Percentiles rank a stretch among this genome's conserved stretches.
Conservation (phyloP, 1,140 invertebrate species). For the Ceratina calcarata region DNA sequence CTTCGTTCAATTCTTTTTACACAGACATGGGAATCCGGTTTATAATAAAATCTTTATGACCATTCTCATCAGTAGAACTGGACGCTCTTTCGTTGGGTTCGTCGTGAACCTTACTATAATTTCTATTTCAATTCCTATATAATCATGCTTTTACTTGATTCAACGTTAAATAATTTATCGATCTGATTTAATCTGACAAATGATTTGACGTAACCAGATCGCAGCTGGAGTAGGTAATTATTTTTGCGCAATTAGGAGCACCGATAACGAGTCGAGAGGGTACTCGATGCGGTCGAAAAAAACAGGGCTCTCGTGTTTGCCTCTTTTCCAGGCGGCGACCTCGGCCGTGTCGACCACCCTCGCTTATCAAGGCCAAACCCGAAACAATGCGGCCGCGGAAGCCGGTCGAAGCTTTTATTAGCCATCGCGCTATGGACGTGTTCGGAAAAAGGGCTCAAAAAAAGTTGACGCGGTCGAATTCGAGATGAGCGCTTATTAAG, state of each 20-base stretch:
- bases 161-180: neutral
- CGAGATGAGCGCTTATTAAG: constrained; percentile 73
- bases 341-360: neutral
- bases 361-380: constrained; percentile 27
- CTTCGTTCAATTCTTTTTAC: neutral
- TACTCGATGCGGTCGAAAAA: neutral
- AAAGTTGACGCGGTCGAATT: constrained; percentile 38
- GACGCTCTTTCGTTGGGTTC: too few species aligned
- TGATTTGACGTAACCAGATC: neutral
- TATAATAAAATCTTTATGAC: neutral
- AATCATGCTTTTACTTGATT: too few species aligned
- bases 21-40: neutral
- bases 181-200: neutral
- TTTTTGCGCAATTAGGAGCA: constrained; percentile 13
- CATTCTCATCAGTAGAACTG: neutral
- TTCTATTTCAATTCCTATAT: too few species aligned
- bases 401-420: constrained; percentile 32
- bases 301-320: neutral
- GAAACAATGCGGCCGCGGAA: constrained; percentile 28
- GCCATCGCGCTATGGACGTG: neutral
- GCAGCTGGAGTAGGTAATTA: neutral
- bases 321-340: constrained; percentile 6
- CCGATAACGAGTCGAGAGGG: constrained; percentile 22
- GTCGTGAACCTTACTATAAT: too few species aligned
- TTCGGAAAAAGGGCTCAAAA: neutral